These are phyloP conservation scores for Drosophila grimshawi DNA, from an alignment of 1,140 invertebrate species.

Conservation along the genomic window DNA sequence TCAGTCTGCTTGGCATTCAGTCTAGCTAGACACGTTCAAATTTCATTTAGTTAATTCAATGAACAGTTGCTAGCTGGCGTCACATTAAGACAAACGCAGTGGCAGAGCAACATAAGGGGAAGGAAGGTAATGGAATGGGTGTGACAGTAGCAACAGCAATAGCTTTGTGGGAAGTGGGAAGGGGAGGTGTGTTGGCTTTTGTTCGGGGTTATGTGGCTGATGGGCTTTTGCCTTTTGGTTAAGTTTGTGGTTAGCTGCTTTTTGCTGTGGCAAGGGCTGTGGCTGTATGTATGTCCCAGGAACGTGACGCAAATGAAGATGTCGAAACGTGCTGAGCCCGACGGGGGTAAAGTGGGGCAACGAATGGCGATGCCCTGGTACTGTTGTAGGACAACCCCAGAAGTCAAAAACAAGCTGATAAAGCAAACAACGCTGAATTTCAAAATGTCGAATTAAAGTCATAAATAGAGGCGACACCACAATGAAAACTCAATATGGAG, in stretches of 20 bases:
- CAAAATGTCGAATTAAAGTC: constrained; percentile 1
- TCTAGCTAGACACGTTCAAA: constrained; percentile 64
- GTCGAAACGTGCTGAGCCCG: constrained; percentile 41
- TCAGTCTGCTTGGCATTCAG: constrained; percentile 41
- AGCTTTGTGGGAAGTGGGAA: not conserved
- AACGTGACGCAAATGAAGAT: constrained; percentile 56
- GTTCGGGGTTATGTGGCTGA: constrained; percentile 5
- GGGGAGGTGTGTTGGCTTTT: not conserved
- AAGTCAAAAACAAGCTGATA: constrained; percentile 36
- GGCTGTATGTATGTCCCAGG: constrained; percentile 24
- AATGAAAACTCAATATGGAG: constrained; percentile 18
- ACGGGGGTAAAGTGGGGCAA: not conserved
- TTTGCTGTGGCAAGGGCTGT: constrained; percentile 24
- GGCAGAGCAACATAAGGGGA: not conserved
- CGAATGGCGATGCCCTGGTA: not conserved
- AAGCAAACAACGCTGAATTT: constrained; percentile 24
- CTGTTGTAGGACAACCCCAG: constrained; percentile 17
- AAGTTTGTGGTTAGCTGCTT: constrained; percentile 29
- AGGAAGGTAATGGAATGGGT: not conserved
- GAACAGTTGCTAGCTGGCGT: constrained; percentile 31
- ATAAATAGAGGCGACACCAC: constrained; percentile 14
- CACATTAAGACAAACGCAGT: not conserved
- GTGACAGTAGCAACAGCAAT: not conserved
- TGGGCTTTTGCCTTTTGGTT: constrained; percentile 11
- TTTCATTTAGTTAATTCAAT: constrained; percentile 79